Evolutionary conservation across 2,888 invertebrate genomes (phyloP).

Genomic region (Chrysolina americana): DNA sequence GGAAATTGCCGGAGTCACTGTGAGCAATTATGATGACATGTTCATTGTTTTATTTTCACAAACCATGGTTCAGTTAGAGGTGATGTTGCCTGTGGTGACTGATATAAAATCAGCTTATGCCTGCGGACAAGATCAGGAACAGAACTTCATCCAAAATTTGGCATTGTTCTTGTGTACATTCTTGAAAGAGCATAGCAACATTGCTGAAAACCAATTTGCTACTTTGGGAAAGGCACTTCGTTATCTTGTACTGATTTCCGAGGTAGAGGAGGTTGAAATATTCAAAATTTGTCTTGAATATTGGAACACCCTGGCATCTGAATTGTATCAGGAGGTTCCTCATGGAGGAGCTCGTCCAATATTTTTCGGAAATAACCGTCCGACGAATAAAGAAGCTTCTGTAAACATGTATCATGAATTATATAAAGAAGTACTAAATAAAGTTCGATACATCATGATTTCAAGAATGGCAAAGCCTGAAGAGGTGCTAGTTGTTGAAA

Average conservation of each 20-base stretch:
- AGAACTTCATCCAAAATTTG: slow-evolving; percentile 98
- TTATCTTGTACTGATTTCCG: slow-evolving; percentile 92
- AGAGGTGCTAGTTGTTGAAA: slow-evolving; percentile 99
- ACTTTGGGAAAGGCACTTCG: slow-evolving; percentile 87
- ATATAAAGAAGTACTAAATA: slow-evolving; percentile 86
- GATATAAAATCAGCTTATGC: slow-evolving; percentile 96
- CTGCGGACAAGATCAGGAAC: slow-evolving; percentile 94
- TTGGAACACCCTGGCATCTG: slow-evolving; percentile 95
- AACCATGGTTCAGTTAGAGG: slow-evolving; percentile 93
- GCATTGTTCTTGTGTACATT: slow-evolving; percentile 97
- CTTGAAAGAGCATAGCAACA: slow-evolving; percentile 92
- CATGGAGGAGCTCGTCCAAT: slow-evolving; percentile 62
- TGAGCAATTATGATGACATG: slow-evolving; percentile 92
- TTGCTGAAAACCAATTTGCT: slow-evolving; percentile 85
- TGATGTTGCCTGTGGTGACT: slow-evolving; percentile 91
- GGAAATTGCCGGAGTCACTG: slow-evolving; percentile 95
- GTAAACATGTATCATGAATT: slow-evolving; percentile 65
- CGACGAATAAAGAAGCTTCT: slow-evolving; percentile 23
- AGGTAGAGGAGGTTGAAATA: slow-evolving; percentile 99
- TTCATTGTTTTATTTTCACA: slow-evolving; percentile 92
- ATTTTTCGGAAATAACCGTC: slow-evolving; percentile 57
- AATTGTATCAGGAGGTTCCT: slow-evolving; percentile 81
- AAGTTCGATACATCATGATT: slow-evolving; percentile 97
- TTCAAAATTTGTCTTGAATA: slow-evolving; percentile 99
- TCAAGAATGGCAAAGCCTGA: slow-evolving; percentile 99